Evolutionary conservation across 2,888 invertebrate species (phyloP), one percentile per base, ranked within the genome.

Genomic region (Polietes domitor): DNA sequence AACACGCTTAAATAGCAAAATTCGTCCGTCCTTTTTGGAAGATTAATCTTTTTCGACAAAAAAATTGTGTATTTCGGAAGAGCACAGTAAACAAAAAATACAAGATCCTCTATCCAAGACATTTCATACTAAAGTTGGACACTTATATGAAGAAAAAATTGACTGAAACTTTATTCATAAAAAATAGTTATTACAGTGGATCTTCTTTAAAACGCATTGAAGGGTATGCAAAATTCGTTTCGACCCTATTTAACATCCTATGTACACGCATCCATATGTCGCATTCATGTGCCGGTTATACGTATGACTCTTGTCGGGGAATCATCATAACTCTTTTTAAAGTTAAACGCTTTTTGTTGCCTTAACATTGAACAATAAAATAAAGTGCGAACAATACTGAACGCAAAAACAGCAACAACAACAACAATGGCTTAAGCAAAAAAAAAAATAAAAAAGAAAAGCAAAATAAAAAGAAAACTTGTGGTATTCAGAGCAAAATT

Each of bases 321-420:
- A 24, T 43, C 24, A 21, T 68, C 68, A 68, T 68, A 68, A 41
- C 21, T 68, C 68, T 68, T 68, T 68, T 61, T 41, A 43, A 43
- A 68, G 68, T 68, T 68, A 68, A 68, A 68, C 24, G 68, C 43
- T 24, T 68, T 68, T 68, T 43, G 41, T 68, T 71, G 61, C 77
- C 61, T 77, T 77, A 70, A 58, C 77, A 63, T 77, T 77, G 61
- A 77, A 77, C 71, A 72, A 77, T 68, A 68, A 68, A 68, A 68
- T 68, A 68, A 68, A 68, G 68, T 68, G 68, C 68, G 68, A 68
- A 68, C 68, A 68, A 68, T 68, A 24, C 68, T 21, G 15, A 58
- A 58, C 21, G n/a, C 65, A 68, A 65, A 37, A 65, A 65, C 63
- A 15, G 37, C 43, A 68, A 21, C 41, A 65, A 65, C n/a, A 2